These are phyloP conservation scores for Cariama cristata DNA, from an alignment of 2,113 vertebrate species.

Conservation along the genomic window DNA sequence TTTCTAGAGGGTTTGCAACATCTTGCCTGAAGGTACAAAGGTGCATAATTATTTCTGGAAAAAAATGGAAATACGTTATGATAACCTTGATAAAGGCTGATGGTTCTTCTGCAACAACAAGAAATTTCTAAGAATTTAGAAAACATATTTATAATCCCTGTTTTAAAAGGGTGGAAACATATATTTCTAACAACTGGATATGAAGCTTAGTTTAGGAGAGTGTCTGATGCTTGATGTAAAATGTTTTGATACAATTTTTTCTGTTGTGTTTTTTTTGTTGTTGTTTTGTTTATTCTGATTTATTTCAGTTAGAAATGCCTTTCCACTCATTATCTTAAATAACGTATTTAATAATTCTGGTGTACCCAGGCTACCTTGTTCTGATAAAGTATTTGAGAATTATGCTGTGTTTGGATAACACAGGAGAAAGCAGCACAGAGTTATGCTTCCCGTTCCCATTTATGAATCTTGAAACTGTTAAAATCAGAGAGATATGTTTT, in stretches of 20 bases:
- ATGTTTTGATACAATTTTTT: neutral
- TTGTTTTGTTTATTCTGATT: neutral
- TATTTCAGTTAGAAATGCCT: neutral
- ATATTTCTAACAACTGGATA: neutral
- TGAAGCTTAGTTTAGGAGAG: neutral
- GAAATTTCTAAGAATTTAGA: neutral
- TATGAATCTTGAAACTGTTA: neutral
- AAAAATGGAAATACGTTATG: neutral
- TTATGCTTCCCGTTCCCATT: neutral
- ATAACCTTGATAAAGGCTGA: neutral
- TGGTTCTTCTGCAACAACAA: neutral
- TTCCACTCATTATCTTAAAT: neutral
- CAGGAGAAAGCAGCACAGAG: neutral
- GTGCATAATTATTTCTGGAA: constrained; percentile 2
- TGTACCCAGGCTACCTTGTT: neutral
- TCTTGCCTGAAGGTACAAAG: constrained; percentile 23
- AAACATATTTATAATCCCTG: neutral
- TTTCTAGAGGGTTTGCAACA: constrained; percentile 46
- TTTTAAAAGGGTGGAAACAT: neutral
- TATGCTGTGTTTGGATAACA: neutral
- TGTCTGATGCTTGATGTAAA: neutral
- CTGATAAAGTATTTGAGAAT: neutral
- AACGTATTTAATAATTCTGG: neutral
- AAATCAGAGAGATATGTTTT: neutral
- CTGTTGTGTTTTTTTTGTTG: neutral